Evolutionary conservation across 2,888 invertebrate genomes (phyloP), one percentile per base, ranked within the genome.

Genomic region (Ormyrus nitidulus): DNA sequence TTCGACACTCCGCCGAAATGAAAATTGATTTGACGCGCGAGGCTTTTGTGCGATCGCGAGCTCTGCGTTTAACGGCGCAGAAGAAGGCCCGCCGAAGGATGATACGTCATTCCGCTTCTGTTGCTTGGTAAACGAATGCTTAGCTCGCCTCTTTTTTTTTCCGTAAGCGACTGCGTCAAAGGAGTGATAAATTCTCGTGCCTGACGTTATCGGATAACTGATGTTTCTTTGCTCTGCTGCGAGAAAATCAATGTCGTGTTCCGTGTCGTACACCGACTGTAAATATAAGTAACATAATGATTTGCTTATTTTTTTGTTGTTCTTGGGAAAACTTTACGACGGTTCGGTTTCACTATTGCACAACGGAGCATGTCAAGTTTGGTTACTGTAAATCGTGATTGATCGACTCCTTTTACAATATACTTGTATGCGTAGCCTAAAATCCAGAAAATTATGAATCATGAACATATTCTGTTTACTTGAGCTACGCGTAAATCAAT

Each of bases 1-100:
- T 8, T 11, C 0, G 46, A 54, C 10, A 59, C 59, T 53, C 11
- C 58, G 49, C 53, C 58, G 59, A 73, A 78, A 78, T 78, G 78
- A 78, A 78, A 78, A 78, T 78, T 78, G 72, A 78, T 78, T 78
- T 51, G 78, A 78, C 66, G 51, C 8, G 51, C 56, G 44, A 49
- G 19, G 19, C 19, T 19, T 53, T 58, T 53, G 34, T 54, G 65
- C 13, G 72, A 1, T 5, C n/a, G 69, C 7, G 13, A 34, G 62
- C 9, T 8, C 8, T 44, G 44, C n/a, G 51, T 34, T 51, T 34
- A 11, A 44, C 10, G 59, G 11, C 44, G 46, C 51, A 46, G 48
- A 64, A 48, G 34, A 10, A 19, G 19, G 19, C 19, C 19, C 19
- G 19, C 19, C 19, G 19, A 19, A 5, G n/a, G 61, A 61, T 71